These are phyloP conservation scores for Myathropa florea DNA, from an alignment of 2,888 invertebrate genomes.

Conservation along the genomic window DNA sequence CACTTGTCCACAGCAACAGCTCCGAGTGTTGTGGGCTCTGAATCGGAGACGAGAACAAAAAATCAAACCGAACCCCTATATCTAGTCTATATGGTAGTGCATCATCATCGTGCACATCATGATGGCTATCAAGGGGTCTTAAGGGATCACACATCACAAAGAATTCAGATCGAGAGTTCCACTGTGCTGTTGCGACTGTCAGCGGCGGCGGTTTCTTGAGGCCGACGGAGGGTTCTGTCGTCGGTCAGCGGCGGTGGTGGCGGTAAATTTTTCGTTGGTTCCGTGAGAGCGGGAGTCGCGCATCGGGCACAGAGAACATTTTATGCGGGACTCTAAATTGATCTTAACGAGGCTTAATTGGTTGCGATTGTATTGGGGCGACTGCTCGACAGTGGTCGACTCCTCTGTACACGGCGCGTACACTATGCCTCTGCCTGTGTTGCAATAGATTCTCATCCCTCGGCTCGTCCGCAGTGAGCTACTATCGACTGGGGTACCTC, in stretches of 20 bases:
- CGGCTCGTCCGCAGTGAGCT: slow-evolving; percentile 5
- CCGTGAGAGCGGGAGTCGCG: slow-evolving; percentile 69
- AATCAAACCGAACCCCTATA: slow-evolving; percentile 65
- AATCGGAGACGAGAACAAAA: slow-evolving; percentile 42
- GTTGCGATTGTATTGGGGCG: slow-evolving; percentile 77
- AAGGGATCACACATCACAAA: slow-evolving; percentile 69
- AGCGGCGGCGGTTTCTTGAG: background rate
- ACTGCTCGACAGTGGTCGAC: slow-evolving; percentile 65
- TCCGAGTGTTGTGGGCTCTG: background rate
- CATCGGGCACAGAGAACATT: slow-evolving; percentile 73
- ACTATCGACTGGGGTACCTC: slow-evolving; percentile 46
- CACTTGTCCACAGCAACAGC: background rate
- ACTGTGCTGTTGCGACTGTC: slow-evolving; percentile 23
- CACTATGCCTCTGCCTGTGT: slow-evolving; percentile 44
- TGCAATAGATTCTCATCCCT: slow-evolving; percentile 59
- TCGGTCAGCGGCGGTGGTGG: slow-evolving; percentile 41
- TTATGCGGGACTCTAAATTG: slow-evolving; percentile 82
- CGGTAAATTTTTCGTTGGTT: slow-evolving; percentile 54
- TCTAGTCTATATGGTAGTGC: slow-evolving; percentile 52
- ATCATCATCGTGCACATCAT: slow-evolving; percentile 38
- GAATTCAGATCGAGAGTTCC: slow-evolving; percentile 69
- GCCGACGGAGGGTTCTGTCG: slow-evolving; percentile 25
- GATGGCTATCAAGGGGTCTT: slow-evolving; percentile 68
- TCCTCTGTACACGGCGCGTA: background rate
- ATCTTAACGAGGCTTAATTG: slow-evolving; percentile 82